Conservation (phyloP, 2,113 vertebrate genomes). For the Corythaeola cristata region DNA sequence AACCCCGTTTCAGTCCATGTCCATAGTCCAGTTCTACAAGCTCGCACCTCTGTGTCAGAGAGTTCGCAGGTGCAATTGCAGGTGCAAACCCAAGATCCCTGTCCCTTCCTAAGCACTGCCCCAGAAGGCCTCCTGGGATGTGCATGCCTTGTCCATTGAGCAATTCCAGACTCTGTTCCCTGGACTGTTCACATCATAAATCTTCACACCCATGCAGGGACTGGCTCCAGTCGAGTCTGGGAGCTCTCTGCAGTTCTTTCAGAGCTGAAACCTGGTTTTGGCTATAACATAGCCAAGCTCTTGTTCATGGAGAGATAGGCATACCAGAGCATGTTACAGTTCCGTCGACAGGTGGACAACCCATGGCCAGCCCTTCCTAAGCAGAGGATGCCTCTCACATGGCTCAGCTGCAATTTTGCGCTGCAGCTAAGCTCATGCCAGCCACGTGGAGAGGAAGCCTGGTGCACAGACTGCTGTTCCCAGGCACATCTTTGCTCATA, state of each 20-base stretch:
- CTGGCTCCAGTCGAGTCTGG: neutral
- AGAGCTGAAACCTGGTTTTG: neutral
- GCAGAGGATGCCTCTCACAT: accelerated
- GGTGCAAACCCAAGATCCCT: neutral
- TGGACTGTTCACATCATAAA: neutral
- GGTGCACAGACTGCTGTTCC: neutral
- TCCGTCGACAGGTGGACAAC: neutral
- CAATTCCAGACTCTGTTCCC: neutral
- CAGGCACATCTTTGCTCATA: neutral
- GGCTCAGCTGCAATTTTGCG: neutral
- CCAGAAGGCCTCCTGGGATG: neutral
- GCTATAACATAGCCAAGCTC: neutral
- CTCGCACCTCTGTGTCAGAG: neutral
- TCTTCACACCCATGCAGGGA: neutral
- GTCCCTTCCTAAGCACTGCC: neutral
- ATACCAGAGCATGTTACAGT: neutral
- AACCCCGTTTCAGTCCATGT: neutral
- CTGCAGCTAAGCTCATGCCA: neutral
- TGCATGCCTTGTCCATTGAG: neutral
- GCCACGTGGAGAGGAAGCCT: neutral
- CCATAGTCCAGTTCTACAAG: neutral
- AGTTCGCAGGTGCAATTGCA: neutral
- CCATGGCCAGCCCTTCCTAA: neutral
- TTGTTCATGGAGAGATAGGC: neutral
- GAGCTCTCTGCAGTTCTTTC: neutral